Evolutionary conservation across 1,140 invertebrate species (phyloP).

Genomic region (Drosophila albomicans): DNA sequence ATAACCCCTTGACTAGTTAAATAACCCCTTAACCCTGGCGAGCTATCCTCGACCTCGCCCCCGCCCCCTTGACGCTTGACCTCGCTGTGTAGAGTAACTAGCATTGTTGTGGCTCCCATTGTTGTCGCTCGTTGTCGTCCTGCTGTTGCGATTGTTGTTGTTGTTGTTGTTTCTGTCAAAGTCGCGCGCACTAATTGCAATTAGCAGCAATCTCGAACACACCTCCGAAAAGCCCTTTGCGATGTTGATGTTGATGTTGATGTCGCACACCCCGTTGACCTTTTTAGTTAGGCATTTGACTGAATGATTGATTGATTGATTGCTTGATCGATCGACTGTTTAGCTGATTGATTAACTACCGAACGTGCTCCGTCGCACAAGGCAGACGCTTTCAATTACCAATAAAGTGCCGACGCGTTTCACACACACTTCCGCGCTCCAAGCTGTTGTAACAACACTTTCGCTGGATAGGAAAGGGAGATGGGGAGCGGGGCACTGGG

Average conservation of each 20-base stretch:
- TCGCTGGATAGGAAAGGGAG: background rate
- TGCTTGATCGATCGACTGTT: slow-evolving; percentile 61
- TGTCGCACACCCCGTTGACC: slow-evolving; percentile 34
- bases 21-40: slow-evolving; percentile 9
- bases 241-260: background rate
- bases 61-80: slow-evolving; percentile 21
- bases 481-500: background rate
- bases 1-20: background rate
- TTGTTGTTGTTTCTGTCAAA: slow-evolving; percentile 40
- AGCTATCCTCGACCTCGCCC: background rate
- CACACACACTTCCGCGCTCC: background rate
- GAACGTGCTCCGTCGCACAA: no score
- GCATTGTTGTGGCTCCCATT: slow-evolving; percentile 41
- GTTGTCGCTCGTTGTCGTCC: slow-evolving; percentile 4
- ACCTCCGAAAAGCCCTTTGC: background rate
- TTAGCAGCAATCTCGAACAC: slow-evolving; percentile 33
- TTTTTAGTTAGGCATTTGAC: slow-evolving; percentile 4
- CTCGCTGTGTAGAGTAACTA: slow-evolving; percentile 10
- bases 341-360: slow-evolving; percentile 64
- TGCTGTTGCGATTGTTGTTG: slow-evolving; percentile 20
- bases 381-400: slow-evolving; percentile 69
- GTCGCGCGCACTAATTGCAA: slow-evolving; percentile 54
- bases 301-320: slow-evolving; percentile 53
- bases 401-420: slow-evolving; percentile 20
- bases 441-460: slow-evolving; percentile 17